Base-by-base conservation (phyloP, 1,140 invertebrate species). In the Contarinia nasturtii region DNA sequence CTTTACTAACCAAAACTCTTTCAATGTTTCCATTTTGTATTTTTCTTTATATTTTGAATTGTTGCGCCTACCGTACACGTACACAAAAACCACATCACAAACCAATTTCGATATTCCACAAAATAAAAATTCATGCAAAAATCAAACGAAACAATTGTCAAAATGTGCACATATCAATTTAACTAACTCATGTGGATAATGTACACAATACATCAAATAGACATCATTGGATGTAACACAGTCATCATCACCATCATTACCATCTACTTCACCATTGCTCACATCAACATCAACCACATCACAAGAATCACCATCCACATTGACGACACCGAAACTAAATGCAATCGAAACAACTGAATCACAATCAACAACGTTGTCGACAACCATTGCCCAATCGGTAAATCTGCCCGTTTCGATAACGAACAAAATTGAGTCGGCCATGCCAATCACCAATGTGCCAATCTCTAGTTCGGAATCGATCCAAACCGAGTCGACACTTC, bases 281-380 rank as follows among this genome's bases (percentile, higher is more conserved):
- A 20, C 36, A 17, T 7, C 37, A 50, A 38, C 45, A 12, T 1
- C 34, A 22, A 27, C 12, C 33, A 27, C 22, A 48, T 18, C 27
- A 27, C 27, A 27, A 27, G 27, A 27, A 27, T 5, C 27, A 19
- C 14, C 18, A 19, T 17, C 2, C 10, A 54, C 51, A 10, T 51
- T 48, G 44, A 33, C 45, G 18, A 48, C 50, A 37, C 55, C 53
- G 21, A 53, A 51, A 18, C 43, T 52, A 36, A 40, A 50, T 34
- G 53, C 52, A 21, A 47, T 54, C 33, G 52, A 52, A 50, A 53
- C 53, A 43, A 57, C 49, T 12, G 51, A 54, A 49, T 49, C 50
- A 19, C 46, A 51, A 34, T 50, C 45, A 19, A 48, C 47, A 18
- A 17, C 14, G 7, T 42, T 42, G 7, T 20, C 41, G 18, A 42